phyloP scores from a whole-genome alignment of 1,140 invertebrate genomes.

The Hypsibius dujardini region DNA sequence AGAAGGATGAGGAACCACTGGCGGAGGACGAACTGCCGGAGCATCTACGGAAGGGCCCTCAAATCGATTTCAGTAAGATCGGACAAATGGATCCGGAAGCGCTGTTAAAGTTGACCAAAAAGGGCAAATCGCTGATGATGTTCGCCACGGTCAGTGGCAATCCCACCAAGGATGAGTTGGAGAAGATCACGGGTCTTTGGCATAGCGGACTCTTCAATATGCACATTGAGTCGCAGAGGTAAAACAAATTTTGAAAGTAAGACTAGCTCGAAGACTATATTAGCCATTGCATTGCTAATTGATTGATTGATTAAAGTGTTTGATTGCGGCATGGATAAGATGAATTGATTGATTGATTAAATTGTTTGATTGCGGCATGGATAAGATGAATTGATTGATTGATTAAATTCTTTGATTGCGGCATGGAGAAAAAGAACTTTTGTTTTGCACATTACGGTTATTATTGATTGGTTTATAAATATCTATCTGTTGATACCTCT shows the following conservation, averaged over 20 bases:
- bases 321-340: too few relatives aligned
- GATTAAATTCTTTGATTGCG: too few relatives aligned
- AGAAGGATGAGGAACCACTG: constrained; percentile 83
- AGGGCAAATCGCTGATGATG: constrained; percentile 85
- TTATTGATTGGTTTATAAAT: neutral
- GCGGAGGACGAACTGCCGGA: constrained; percentile 85
- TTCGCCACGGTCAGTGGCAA: constrained; percentile 59
- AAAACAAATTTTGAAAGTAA: too few relatives aligned
- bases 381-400: too few relatives aligned
- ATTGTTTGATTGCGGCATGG: too few relatives aligned
- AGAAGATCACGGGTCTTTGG: constrained; percentile 20
- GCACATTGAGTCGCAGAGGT: constrained; percentile 24
- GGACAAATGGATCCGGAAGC: constrained; percentile 62
- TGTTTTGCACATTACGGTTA: neutral
- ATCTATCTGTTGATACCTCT: too few relatives aligned
- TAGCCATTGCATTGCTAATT: too few relatives aligned
- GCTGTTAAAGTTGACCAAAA: constrained; percentile 68
- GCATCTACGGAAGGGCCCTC: constrained; percentile 53
- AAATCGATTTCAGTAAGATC: constrained; percentile 56
- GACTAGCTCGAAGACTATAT: too few relatives aligned
- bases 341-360: too few relatives aligned
- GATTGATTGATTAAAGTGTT: too few relatives aligned
- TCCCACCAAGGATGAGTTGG: neutral
- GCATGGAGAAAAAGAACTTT: too few relatives aligned
- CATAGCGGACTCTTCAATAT: constrained; percentile 25